Percentiles rank a stretch among this genome's conserved stretches.
phyloP scores from a whole-genome alignment of 1,140 invertebrate species.

The Berghia stephanieae region DNA sequence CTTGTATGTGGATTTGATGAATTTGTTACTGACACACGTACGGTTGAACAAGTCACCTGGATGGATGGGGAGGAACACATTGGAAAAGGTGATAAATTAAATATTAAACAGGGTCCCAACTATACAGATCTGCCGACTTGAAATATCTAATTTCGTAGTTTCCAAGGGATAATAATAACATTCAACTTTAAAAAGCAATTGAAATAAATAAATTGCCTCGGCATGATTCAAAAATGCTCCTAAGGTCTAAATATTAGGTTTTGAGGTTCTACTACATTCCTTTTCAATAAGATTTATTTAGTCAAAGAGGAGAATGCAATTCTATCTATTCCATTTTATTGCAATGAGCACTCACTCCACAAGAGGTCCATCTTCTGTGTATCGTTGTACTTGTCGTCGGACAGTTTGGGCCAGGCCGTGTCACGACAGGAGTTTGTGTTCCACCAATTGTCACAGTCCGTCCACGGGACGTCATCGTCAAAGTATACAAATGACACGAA shows the following conservation, averaged over 20 bases:
- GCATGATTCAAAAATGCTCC: too few species aligned
- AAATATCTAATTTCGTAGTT: too few species aligned
- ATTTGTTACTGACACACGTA: not conserved
- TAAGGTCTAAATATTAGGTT: too few species aligned
- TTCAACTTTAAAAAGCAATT: not conserved
- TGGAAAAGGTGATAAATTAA: not conserved
- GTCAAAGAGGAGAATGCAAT: too few species aligned
- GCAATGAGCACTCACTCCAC: conserved; percentile 22
- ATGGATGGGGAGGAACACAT: not conserved
- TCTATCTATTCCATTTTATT: too few species aligned
- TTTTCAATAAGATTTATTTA: too few species aligned
- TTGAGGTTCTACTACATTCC: too few species aligned
- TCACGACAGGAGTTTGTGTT: conserved; percentile 40
- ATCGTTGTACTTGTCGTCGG: conserved; percentile 9
- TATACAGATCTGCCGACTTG: too few species aligned
- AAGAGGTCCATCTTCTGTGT: not conserved
- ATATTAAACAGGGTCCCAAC: too few species aligned
- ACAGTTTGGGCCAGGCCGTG: conserved; percentile 30
- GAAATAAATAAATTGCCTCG: too few species aligned
- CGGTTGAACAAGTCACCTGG: conserved; percentile 6
- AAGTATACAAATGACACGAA: conserved; percentile 54
- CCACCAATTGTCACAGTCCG: conserved; percentile 45
- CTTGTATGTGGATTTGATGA: conserved; percentile 4
- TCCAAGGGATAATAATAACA: too few species aligned
- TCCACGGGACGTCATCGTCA: conserved; percentile 54